These are phyloP conservation scores for Incurvaria masculella DNA, from an alignment of 2,888 invertebrate genomes.

Conservation along the genomic window DNA sequence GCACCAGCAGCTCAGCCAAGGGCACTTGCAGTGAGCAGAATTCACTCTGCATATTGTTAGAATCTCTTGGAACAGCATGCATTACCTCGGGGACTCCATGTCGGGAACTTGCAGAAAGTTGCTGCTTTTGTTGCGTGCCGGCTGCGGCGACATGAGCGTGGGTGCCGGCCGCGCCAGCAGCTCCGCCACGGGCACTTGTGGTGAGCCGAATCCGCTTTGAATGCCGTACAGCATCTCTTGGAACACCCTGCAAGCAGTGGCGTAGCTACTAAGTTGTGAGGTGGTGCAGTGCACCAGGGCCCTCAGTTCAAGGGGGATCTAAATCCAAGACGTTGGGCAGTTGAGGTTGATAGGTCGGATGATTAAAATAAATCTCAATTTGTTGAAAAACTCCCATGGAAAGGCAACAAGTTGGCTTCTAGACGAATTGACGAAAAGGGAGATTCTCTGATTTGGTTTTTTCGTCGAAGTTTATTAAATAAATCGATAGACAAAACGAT, in stretches of 20 bases:
- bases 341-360: no score
- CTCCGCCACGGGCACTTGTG: conserved; percentile 90
- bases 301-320: no score
- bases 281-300: no score
- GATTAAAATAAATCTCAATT: no score
- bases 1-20: conserved; percentile 80
- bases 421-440: no score
- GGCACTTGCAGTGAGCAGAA: conserved; percentile 93
- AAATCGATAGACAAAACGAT: no score
- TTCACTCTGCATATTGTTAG: conserved; percentile 88
- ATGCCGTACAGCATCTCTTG: conserved; percentile 96
- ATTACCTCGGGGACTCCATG: conserved; percentile 73
- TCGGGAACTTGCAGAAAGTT: conserved; percentile 92
- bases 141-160: conserved; percentile 81
- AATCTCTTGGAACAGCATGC: conserved; percentile 92
- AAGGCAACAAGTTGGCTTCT: no score
- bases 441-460: no score
- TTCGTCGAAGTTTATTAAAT: no score
- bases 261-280: background rate
- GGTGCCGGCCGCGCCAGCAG: conserved; percentile 82
- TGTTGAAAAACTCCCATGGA: no score
- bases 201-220: conserved; percentile 89
- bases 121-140: conserved; percentile 81
- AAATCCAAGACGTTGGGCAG: no score
- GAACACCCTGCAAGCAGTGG: conserved; percentile 63